These are phyloP conservation scores for Aurelia aurita DNA, from an alignment of 30 jellyfish, hydroid and myxozoan genomes.

Conservation along the genomic window DNA sequence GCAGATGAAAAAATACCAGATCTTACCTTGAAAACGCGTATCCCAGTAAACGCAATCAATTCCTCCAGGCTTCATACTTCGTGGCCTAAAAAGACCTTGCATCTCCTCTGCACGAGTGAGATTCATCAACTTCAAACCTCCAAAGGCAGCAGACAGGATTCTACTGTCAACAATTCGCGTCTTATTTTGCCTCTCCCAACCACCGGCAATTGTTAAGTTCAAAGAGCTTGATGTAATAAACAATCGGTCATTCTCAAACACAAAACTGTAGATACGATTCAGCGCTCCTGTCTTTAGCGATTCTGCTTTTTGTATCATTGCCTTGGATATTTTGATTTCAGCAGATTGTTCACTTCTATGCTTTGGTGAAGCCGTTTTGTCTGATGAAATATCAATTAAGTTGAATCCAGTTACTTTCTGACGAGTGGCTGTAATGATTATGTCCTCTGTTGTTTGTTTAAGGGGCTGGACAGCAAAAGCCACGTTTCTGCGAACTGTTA, in stretches of 20 bases:
- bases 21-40: conserved; percentile 28
- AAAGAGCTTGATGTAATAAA: conserved; percentile 33
- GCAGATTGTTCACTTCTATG: conserved; percentile 11
- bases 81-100: conserved; percentile 32
- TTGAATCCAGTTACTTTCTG: conserved; percentile 21
- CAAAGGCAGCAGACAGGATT: conserved; percentile 83
- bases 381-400: neutral
- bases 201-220: neutral
- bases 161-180: conserved; percentile 62
- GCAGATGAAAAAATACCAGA: no score
- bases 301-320: conserved; percentile 39
- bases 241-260: conserved; percentile 50
- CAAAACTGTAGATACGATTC: conserved; percentile 60
- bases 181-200: neutral
- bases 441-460: neutral
- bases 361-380: neutral
- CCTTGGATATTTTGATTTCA: conserved; percentile 35
- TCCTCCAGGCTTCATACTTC: conserved; percentile 12
- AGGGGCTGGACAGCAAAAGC: conserved; percentile 55
- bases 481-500: conserved; percentile 45
- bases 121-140: conserved; percentile 48
- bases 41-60: conserved; percentile 72
- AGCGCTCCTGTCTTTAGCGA: neutral
- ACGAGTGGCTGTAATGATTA: conserved; percentile 21
- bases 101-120: conserved; percentile 33